These are phyloP conservation scores for Xenopus laevis DNA, from an alignment of 2,113 vertebrate genomes.

Conservation along the genomic window DNA sequence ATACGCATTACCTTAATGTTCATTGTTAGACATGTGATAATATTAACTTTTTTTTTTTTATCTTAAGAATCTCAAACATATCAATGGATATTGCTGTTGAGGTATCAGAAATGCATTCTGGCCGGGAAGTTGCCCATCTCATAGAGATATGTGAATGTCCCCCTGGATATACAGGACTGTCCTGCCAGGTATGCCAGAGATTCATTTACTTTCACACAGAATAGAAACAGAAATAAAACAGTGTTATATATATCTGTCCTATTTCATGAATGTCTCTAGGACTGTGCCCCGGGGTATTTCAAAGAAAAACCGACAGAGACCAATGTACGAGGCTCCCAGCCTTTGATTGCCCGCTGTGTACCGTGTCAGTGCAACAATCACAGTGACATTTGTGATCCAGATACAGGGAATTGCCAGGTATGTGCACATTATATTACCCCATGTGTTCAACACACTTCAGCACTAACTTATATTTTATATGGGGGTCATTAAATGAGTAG, in stretches of 20 bases:
- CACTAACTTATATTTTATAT: too few relatives aligned
- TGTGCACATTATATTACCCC: constrained; percentile 24
- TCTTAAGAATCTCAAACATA: constrained; percentile 81
- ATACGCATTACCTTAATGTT: too few relatives aligned
- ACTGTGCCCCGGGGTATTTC: constrained; percentile 80
- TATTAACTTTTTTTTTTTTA: not conserved
- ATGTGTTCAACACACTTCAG: too few relatives aligned
- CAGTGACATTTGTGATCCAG: constrained; percentile 74
- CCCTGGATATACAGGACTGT: constrained; percentile 78
- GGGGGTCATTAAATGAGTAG: too few relatives aligned
- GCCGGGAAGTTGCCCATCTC: constrained; percentile 55
- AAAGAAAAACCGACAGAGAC: constrained; percentile 63
- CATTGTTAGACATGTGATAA: too few relatives aligned
- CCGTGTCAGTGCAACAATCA: constrained; percentile 85
- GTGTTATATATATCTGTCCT: not conserved
- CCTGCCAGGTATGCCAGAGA: constrained; percentile 81
- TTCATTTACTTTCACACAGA: not conserved
- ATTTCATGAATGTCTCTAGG: constrained; percentile 55
- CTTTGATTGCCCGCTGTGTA: constrained; percentile 69
- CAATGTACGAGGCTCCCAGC: constrained; percentile 39
- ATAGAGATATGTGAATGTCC: constrained; percentile 86
- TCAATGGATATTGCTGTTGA: constrained; percentile 80
- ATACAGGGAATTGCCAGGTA: constrained; percentile 85
- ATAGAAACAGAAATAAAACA: too few relatives aligned
- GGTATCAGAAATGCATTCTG: constrained; percentile 52